A percentile compares a stretch with the other conserved stretches of the same genome.
phyloP scores from a whole-genome alignment of 1,140 invertebrate species.

The Bacillus rossius region DNA sequence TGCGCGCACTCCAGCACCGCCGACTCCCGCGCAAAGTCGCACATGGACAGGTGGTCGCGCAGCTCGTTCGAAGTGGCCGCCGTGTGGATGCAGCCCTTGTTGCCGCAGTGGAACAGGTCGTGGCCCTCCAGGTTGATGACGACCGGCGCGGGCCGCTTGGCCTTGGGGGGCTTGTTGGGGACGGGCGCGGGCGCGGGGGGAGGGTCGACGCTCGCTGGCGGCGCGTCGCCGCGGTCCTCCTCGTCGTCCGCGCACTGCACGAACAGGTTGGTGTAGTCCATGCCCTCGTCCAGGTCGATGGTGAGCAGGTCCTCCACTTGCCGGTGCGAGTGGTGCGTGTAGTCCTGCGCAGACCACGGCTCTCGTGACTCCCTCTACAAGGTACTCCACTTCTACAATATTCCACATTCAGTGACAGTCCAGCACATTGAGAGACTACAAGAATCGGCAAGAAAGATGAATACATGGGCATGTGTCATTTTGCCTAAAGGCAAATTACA shows the following conservation, averaged over 20 bases:
- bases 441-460: too few relatives aligned
- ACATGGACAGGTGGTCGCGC: slow-evolving; percentile 45
- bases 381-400: neutral
- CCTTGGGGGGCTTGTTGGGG: neutral
- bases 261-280: neutral
- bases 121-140: slow-evolving; percentile 27
- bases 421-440: too few relatives aligned
- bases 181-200: too few relatives aligned
- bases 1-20: slow-evolving; percentile 44
- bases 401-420: neutral
- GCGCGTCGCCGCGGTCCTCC: neutral
- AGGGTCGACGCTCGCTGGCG: neutral
- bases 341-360: too few relatives aligned
- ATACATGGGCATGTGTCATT: too few relatives aligned
- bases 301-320: neutral
- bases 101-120: slow-evolving; percentile 48
- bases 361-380: neutral
- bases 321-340: neutral
- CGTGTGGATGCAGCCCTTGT: slow-evolving; percentile 35
- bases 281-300: neutral
- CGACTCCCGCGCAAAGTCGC: slow-evolving; percentile 27
- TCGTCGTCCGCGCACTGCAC: neutral
- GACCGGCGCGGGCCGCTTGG: neutral
- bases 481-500: too few relatives aligned
- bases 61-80: slow-evolving; percentile 33